phyloP scores from a whole-genome alignment of 2,797 vertebrate genomes.

The Poeciliopsis paucimaculata region DNA sequence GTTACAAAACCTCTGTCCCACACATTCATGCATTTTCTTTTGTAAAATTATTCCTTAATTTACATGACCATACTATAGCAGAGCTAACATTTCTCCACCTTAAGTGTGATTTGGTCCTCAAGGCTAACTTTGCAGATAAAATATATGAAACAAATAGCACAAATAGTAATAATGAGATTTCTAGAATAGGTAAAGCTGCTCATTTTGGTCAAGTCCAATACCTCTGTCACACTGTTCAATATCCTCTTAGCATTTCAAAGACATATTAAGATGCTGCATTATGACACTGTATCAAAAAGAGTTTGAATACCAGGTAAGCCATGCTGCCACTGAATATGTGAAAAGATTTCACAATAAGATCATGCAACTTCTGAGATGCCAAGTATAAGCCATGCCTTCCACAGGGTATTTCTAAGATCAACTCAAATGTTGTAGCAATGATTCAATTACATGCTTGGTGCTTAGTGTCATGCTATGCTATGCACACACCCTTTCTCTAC shows the following conservation, averaged over 20 bases:
- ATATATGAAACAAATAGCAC: slow-evolving; percentile 51
- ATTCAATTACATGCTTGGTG: not conserved
- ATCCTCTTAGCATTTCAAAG: slow-evolving; percentile 9
- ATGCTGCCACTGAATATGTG: not conserved
- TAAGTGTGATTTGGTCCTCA: slow-evolving; percentile 61
- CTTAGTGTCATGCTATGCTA: not conserved
- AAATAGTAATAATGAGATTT: slow-evolving; percentile 9
- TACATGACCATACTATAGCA: slow-evolving; percentile 4
- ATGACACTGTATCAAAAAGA: not conserved
- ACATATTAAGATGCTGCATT: not conserved
- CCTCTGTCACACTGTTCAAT: slow-evolving; percentile 11
- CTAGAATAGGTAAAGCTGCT: slow-evolving; percentile 28
- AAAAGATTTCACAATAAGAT: not conserved
- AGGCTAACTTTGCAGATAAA: slow-evolving; percentile 35
- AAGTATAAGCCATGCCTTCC: not conserved
- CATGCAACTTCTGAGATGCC: not conserved
- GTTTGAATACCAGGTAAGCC: not conserved
- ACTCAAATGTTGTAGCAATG: not conserved
- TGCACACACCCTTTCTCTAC: not conserved
- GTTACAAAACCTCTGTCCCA: too few relatives aligned
- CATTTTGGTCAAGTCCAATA: slow-evolving; percentile 27
- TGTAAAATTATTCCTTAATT: slow-evolving; percentile 16
- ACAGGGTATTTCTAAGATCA: not conserved
- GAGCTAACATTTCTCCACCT: slow-evolving; percentile 21
- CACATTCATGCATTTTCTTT: not conserved